These are phyloP conservation scores for Rhinatrema bivittatum DNA, from an alignment of 2,797 vertebrate genomes.

Conservation along the genomic window DNA sequence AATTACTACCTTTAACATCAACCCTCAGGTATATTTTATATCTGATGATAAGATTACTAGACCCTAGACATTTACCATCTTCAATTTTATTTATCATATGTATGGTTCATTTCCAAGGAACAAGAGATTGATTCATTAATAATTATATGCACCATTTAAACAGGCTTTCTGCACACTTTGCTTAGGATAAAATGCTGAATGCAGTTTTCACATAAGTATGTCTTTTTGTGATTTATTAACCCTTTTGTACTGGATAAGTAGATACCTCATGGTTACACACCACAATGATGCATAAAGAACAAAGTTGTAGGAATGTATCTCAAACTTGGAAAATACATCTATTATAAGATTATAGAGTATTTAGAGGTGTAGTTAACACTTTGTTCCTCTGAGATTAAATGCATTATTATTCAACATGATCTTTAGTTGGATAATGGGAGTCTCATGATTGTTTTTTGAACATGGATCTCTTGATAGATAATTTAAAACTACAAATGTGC, in stretches of 20 bases:
- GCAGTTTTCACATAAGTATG: slow-evolving; percentile 35
- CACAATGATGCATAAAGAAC: neutral
- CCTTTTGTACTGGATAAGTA: slow-evolving; percentile 17
- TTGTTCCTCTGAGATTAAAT: too few relatives aligned
- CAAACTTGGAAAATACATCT: too few relatives aligned
- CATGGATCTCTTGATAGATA: too few relatives aligned
- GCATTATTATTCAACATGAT: too few relatives aligned
- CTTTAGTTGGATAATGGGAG: too few relatives aligned
- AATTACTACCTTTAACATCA: slow-evolving; percentile 20
- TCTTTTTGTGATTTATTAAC: slow-evolving; percentile 37
- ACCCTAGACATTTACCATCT: slow-evolving; percentile 31
- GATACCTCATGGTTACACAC: slow-evolving; percentile 5
- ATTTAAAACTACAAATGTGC: too few relatives aligned
- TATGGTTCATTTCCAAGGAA: slow-evolving; percentile 53
- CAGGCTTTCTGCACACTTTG: slow-evolving; percentile 59
- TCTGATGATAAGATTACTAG: slow-evolving; percentile 24
- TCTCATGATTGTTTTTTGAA: too few relatives aligned
- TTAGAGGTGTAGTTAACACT: too few relatives aligned
- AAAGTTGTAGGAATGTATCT: too few relatives aligned
- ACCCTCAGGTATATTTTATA: slow-evolving; percentile 36
- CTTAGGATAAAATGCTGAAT: slow-evolving; percentile 43
- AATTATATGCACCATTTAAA: slow-evolving; percentile 63
- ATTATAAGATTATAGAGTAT: too few relatives aligned
- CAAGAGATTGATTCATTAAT: slow-evolving; percentile 59
- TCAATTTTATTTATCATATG: slow-evolving; percentile 51